phyloP scores from a whole-genome alignment of 2,113 vertebrate species.

The Mobula birostris region DNA sequence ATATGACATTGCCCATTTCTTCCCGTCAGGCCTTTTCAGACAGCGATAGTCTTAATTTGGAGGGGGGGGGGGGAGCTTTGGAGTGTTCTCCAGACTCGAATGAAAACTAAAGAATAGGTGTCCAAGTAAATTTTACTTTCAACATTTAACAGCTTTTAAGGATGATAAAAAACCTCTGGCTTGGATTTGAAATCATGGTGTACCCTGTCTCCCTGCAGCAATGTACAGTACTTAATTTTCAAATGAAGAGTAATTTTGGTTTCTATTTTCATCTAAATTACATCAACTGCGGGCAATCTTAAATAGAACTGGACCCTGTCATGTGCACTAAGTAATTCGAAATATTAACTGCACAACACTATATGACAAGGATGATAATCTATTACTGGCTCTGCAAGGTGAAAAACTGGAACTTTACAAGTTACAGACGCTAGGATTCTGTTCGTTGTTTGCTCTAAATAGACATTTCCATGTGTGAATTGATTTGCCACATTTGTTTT shows the following conservation, averaged over 20 bases:
- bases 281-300: conserved; percentile 33
- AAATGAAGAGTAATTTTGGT: conserved; percentile 34
- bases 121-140: not conserved
- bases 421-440: not conserved
- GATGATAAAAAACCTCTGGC: not conserved
- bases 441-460: not conserved
- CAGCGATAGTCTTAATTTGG: not conserved
- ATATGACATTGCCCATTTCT: not conserved
- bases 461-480: not conserved
- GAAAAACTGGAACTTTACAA: not conserved
- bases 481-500: not conserved
- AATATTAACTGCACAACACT: not conserved
- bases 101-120: not conserved
- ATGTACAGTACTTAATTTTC: conserved; percentile 25
- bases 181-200: conserved; percentile 9
- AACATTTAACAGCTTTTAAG: conserved; percentile 6
- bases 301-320: not conserved
- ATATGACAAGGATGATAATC: not conserved
- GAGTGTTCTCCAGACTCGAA: not conserved
- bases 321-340: not conserved
- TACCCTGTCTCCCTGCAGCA: not conserved
- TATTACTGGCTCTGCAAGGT: not conserved
- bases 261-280: conserved; percentile 31
- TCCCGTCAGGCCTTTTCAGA: too few relatives aligned
- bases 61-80: not conserved